These are phyloP conservation scores for Mungos mungo DNA, from an alignment of 2,113 vertebrate species.

Conservation along the genomic window DNA sequence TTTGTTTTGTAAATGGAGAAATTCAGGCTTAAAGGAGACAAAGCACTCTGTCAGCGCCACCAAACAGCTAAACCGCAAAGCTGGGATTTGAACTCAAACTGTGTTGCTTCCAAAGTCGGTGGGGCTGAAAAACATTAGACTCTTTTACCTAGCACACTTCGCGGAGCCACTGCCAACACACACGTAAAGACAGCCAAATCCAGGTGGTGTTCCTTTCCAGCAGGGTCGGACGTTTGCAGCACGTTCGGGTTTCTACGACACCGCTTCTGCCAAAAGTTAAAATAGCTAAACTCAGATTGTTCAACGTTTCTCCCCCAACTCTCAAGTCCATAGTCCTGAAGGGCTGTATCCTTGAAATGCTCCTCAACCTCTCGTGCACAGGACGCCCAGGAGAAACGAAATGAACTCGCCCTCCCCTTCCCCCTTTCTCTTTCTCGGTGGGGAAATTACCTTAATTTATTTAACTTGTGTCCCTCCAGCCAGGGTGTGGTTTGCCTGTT, in stretches of 20 bases:
- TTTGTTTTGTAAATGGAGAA: neutral
- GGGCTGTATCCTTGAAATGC: neutral
- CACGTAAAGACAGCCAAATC: fast-evolving
- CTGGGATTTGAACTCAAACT: neutral
- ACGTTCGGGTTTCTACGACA: neutral
- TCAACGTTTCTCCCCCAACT: neutral
- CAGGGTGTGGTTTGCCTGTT: neutral
- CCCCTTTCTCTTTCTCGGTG: neutral
- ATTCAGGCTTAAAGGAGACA: neutral
- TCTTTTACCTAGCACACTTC: neutral
- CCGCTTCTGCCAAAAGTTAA: neutral
- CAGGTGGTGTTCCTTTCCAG: too few relatives aligned
- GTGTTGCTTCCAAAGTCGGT: neutral
- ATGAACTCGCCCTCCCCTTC: neutral
- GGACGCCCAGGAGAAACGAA: neutral
- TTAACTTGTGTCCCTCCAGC: neutral
- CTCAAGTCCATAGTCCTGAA: neutral
- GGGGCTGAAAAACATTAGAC: neutral
- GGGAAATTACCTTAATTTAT: neutral
- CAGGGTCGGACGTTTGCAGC: neutral
- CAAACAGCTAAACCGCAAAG: neutral
- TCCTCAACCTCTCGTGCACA: neutral
- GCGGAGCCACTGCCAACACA: neutral
- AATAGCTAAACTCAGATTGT: neutral
- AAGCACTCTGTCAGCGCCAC: neutral